These are phyloP conservation scores for Drosophila tani DNA, from an alignment of 1,140 invertebrate genomes.

Conservation along the genomic window DNA sequence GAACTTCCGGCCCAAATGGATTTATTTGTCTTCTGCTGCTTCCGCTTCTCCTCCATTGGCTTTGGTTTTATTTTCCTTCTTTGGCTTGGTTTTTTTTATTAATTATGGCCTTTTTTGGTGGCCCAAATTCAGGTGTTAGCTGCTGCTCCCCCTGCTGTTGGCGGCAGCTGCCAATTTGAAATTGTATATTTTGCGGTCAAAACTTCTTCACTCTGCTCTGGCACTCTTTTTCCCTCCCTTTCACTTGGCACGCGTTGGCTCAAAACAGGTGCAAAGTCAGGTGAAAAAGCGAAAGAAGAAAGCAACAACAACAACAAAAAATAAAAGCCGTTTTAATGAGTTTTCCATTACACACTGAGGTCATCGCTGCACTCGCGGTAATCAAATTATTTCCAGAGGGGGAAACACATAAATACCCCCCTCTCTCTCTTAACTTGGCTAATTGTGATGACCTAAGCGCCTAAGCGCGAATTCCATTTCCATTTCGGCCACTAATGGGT, in stretches of 20 bases:
- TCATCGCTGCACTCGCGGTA: conserved; percentile 53
- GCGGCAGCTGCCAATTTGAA: conserved; percentile 71
- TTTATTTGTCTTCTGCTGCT: conserved; percentile 36
- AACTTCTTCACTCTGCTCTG: conserved; percentile 7
- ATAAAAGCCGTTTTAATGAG: conserved; percentile 44
- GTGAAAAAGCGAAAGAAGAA: conserved; percentile 25
- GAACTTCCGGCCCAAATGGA: conserved; percentile 47
- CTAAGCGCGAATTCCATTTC: conserved; percentile 27
- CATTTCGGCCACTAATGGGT: conserved; percentile 52
- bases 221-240: conserved; percentile 24
- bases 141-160: conserved; percentile 21
- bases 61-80: conserved; percentile 38
- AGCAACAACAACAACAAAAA: not conserved
- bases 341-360: conserved; percentile 54
- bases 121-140: conserved; percentile 41
- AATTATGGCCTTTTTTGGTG: conserved; percentile 65
- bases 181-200: conserved; percentile 66
- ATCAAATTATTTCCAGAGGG: conserved; percentile 53
- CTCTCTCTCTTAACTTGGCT: conserved; percentile 11
- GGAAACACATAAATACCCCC: not conserved
- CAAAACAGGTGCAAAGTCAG: conserved; percentile 56
- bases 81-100: conserved; percentile 42
- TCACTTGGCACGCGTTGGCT: conserved; percentile 60
- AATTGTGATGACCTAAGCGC: conserved; percentile 52
- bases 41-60: conserved; percentile 28